Base-by-base conservation (phyloP, 30 jellyfish, hydroid and myxozoan species). In the Mastigias papua region DNA sequence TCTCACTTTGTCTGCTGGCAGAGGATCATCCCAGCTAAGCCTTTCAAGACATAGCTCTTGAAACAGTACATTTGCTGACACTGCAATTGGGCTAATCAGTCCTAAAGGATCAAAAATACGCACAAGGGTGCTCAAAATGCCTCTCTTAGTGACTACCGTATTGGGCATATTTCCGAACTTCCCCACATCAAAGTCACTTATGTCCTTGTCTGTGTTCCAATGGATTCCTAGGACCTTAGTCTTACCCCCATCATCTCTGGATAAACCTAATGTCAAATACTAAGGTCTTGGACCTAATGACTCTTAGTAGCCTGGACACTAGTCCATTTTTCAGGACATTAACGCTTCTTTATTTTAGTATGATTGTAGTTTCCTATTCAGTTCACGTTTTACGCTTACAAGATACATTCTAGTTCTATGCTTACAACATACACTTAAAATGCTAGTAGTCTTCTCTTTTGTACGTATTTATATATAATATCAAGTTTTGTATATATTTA, bases 91-190 rank as follows among this genome's bases (percentile, higher is more conserved):
- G 33, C 86, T 75, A 1, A 75, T 23, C 15, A 75, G 86, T 13
- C 86, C 86, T 35, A 75, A 48, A 19, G 86, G 86, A 75, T 78
- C 89, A 78, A 50, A 78, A 10, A 78, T 13, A 50, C 78, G 29
- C 21, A 78, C 90, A 25, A 80, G 81, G 46, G 80, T 80, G 48
- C 90, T 80, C 75, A 80, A 62, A 54, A 80, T 80, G 22, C 80
- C 90, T 27, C 90, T 9, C 90, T 80, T 80, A 22, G 90, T 80
- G 50, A 65, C 81, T 58, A 62, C 54, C 27, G 16, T 48, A 8
- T 64, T 6, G n/a, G 72, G 78, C 1, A 29, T 65, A 30, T 50
- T 35, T 22, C 67, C 90, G 6, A 69, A n/a, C 75, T 48, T 32
- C 8, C 81, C 70, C 16, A 80, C 35, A 62, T 80, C 79, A 62